Evolutionary conservation across 1,140 invertebrate species (phyloP).

Genomic region (Anastrepha ludens): DNA sequence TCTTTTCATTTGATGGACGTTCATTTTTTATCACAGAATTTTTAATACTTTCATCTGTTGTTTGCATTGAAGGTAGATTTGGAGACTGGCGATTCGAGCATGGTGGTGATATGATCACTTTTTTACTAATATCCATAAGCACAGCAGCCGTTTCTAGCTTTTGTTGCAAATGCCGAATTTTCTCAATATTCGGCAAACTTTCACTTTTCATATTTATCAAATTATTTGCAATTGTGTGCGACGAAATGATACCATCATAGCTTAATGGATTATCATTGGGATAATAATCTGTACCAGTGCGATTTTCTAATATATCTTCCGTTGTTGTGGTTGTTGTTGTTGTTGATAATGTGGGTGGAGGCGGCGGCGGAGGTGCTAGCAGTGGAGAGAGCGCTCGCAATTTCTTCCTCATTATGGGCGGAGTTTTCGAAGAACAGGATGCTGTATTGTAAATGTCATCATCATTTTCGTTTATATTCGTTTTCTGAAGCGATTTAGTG

Average conservation of each 20-base stretch:
- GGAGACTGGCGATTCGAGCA: slow-evolving; percentile 73
- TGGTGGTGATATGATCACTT: slow-evolving; percentile 73
- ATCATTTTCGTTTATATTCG: slow-evolving; percentile 42
- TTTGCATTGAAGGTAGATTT: slow-evolving; percentile 60
- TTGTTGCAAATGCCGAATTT: slow-evolving; percentile 69
- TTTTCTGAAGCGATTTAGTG: not conserved
- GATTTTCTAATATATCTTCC: slow-evolving; percentile 17
- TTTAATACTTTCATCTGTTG: slow-evolving; percentile 72
- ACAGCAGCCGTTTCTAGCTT: slow-evolving; percentile 73
- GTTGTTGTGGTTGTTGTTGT: not conserved
- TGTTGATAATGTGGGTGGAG: not conserved
- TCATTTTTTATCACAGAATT: slow-evolving; percentile 73
- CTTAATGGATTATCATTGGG: not conserved
- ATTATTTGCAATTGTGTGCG: slow-evolving; percentile 52
- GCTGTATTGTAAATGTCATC: slow-evolving; percentile 26
- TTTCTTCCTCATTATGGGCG: slow-evolving; percentile 21
- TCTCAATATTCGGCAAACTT: slow-evolving; percentile 61
- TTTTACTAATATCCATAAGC: slow-evolving; percentile 74
- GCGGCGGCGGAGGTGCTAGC: not conserved
- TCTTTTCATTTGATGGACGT: slow-evolving; percentile 64
- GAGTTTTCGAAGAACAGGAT: slow-evolving; percentile 38
- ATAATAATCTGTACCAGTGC: not conserved
- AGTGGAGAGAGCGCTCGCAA: not conserved
- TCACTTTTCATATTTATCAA: slow-evolving; percentile 52
- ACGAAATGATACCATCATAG: slow-evolving; percentile 39